Base-by-base conservation (phyloP, 1,140 invertebrate species). In the Ceratosolen solmsi region DNA sequence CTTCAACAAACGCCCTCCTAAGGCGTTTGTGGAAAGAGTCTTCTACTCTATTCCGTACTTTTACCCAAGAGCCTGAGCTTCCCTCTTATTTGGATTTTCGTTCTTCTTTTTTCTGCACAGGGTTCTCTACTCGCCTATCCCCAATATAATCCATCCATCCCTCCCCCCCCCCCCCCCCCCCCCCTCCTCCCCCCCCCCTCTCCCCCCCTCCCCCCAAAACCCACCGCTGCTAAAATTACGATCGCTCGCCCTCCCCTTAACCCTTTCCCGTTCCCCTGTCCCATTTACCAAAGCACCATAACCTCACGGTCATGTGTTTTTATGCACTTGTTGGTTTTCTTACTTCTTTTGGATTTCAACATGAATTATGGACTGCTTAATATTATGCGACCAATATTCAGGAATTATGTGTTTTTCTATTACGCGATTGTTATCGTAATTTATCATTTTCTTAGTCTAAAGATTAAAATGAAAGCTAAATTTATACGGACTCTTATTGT, bases 341-440 rank as follows among this genome's bases (percentile, higher is more conserved):
- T n/a, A 2, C 22, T 54, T 36, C 51, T 38, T 68, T 38, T 13
- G 15, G 5, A 74, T 7, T 33, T n/a, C 17, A 11, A 5, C 25
- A 30, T 56, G 51, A 74, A 2, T 74, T 74, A 56, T 56, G 49
- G n/a, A 17, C 46, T 38, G 17, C 33, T 68, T 38, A 68, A 68
- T 20, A 8, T 25, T n/a, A 22, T 36, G 22, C 36, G 36, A 38
- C 63, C 22, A 0, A 38, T 33, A 68, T 68, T 68, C 63, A 9
- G 1, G 63, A 68, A 68, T 68, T 68, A 68, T 38, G 63, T 38
- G 63, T 68, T 68, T 68, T 68, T 68, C 30, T n/a, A 68, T 68
- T 68, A 68, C 20, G 20, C 22, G 20, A 13, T 2, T 38, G 17
- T 38, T n/a, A 20, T 36, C 17, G 33, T n/a, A 68, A n/a, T 68